A percentile compares a stretch with the other conserved stretches of the same genome.
Conservation (phyloP, 2,888 invertebrate genomes). For the Lumbricus terrestris region DNA sequence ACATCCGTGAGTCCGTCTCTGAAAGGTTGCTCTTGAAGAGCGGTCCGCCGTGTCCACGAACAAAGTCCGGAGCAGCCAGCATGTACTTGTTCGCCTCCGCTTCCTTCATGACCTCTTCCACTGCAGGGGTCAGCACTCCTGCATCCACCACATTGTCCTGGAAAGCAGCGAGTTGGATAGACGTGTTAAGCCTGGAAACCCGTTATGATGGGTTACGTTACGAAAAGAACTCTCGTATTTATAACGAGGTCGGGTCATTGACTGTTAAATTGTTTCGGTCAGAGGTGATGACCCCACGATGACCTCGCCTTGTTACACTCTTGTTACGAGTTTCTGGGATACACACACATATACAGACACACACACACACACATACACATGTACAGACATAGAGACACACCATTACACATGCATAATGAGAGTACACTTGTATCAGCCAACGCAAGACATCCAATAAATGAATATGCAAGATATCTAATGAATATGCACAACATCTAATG, state of each 20-base stretch:
- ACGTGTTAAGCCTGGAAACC: neutral
- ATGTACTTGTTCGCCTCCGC: neutral
- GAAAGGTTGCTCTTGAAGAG: conserved; percentile 32
- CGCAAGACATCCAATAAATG: no score
- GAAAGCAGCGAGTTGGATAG: neutral
- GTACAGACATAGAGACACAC: no score
- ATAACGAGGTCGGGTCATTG: neutral
- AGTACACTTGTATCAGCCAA: no score
- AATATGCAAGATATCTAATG: no score
- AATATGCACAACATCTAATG: no score
- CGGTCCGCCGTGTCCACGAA: conserved; percentile 20
- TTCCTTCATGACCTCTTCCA: conserved; percentile 18
- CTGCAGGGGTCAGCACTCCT: neutral
- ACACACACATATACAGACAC: no score
- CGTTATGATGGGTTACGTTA: no score
- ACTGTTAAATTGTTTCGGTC: neutral
- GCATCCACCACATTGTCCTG: neutral
- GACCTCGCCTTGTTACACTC: neutral
- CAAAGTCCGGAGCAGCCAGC: neutral
- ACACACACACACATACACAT: no score
- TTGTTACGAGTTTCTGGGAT: no score
- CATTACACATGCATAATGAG: no score
- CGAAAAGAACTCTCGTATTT: neutral
- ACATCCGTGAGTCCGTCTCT: conserved; percentile 37
- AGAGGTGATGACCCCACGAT: neutral